A percentile compares a stretch with the other conserved stretches of the same genome.
These are phyloP conservation scores for Belgica antarctica DNA, from an alignment of 2,888 invertebrate species.

Conservation along the genomic window DNA sequence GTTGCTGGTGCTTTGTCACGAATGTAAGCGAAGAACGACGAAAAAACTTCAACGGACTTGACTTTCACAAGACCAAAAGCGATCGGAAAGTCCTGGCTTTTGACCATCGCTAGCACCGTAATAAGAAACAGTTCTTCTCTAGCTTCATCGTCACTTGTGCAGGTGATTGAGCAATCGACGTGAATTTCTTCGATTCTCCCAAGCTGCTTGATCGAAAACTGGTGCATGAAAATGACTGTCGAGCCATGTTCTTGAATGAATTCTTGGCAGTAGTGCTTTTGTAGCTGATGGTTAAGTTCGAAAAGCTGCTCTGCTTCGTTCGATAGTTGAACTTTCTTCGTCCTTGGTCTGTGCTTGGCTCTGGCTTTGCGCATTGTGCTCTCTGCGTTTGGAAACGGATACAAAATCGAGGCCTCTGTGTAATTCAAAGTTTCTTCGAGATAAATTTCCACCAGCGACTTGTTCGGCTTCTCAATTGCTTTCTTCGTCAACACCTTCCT, in stretches of 20 bases:
- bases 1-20: constrained; percentile 46
- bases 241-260: constrained; percentile 45
- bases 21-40: constrained; percentile 47
- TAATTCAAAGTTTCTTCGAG: constrained; percentile 20
- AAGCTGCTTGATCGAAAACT: constrained; percentile 47
- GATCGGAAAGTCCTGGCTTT: constrained; percentile 45
- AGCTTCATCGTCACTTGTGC: not conserved
- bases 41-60: constrained; percentile 47
- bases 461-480: constrained; percentile 28
- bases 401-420: constrained; percentile 48
- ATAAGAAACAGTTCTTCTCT: not conserved
- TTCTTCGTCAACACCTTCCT: constrained; percentile 47
- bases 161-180: constrained; percentile 45
- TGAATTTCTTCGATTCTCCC: constrained; percentile 48
- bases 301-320: not conserved
- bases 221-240: constrained; percentile 48
- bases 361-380: constrained; percentile 49
- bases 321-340: not conserved
- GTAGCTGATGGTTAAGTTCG: not conserved
- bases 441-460: constrained; percentile 24
- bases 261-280: constrained; percentile 19
- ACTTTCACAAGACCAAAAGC: constrained; percentile 47
- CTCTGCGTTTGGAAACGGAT: constrained; percentile 48
- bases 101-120: constrained; percentile 4
- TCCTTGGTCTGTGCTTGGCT: constrained; percentile 46